Evolutionary conservation across 2,888 invertebrate species (phyloP), one percentile per base, ranked within the genome.

Genomic region (Alcis repandata): DNA sequence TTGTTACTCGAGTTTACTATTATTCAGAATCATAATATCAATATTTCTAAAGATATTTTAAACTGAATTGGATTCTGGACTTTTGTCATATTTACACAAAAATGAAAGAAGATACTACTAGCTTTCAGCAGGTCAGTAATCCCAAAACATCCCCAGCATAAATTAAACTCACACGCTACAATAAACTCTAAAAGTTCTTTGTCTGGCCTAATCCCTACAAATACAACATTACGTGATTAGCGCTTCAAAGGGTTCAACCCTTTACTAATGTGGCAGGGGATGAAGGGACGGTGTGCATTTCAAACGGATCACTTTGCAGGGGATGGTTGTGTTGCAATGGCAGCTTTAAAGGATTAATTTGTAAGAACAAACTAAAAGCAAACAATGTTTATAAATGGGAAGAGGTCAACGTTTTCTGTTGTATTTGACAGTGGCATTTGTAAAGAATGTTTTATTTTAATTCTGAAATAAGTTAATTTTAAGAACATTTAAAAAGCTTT

Each of bases 171-270:
- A 32, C 45, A 48, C 41, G 49, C 74, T 79, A 73, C 68, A 83
- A 83, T 82, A 77, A 74, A 59, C 67, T 63, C 70, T 73, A 79
- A 79, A 75, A 75, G 68, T 71, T 65, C 78, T 80, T 87, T 83
- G 82, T 83, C 66, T 72, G 75, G 67, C 67, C 3, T 61, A 57
- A 75, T 81, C 80, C 80, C 85, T 79, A 77, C 82, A 87, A 89
- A 89, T 81, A 85, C 81, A 68, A 77, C 76, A 85, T 89, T 84
- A 89, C 78, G 80, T 82, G 84, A 91, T 90, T 87, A 88, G 83
- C 72, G 77, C 81, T 84, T 78, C 77, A 85, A 88, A 88, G 87
- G 89, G 84, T 75, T 81, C 77, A 53, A 63, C 56, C 72, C 69
- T 59, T 68, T 48, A 19, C 43, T 71, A 79, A 41, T 84, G 82